These are phyloP conservation scores for Nudaria mundana DNA, from an alignment of 2,888 invertebrate species.

Conservation along the genomic window DNA sequence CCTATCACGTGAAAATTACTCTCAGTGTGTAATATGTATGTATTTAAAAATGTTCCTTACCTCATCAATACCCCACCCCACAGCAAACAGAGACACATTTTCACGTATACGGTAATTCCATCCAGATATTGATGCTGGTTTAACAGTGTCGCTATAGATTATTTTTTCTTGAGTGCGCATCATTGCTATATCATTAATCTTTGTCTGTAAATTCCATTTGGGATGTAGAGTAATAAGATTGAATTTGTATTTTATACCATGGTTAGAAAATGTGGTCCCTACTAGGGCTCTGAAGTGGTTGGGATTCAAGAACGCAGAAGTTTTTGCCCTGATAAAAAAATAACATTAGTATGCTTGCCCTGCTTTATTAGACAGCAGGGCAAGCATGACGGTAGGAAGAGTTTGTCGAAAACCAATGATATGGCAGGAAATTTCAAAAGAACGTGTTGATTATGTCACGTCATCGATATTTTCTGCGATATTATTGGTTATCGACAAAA, in stretches of 20 bases:
- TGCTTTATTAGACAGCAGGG: too few relatives aligned
- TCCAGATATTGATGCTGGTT: not conserved
- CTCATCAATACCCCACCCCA: slow-evolving; percentile 3
- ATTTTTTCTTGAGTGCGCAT: not conserved
- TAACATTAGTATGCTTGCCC: not conserved
- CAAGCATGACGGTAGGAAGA: too few relatives aligned
- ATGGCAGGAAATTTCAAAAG: too few relatives aligned
- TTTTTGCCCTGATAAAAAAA: not conserved
- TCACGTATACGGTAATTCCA: not conserved
- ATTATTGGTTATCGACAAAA: too few relatives aligned
- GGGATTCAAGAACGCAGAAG: not conserved
- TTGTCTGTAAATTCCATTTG: not conserved
- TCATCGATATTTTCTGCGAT: too few relatives aligned
- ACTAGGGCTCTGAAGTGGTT: not conserved
- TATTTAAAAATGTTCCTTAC: too few relatives aligned
- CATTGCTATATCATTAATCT: not conserved
- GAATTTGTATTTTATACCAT: not conserved
- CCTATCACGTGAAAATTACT: too few relatives aligned
- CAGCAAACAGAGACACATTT: not conserved
- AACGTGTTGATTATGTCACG: too few relatives aligned
- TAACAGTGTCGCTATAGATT: not conserved
- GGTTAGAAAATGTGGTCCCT: not conserved
- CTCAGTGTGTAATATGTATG: too few relatives aligned
- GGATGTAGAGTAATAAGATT: slow-evolving; percentile 1
- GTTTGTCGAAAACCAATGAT: too few relatives aligned